These are phyloP conservation scores for Liposcelis brunnea DNA, from an alignment of 2,888 invertebrate species.

Conservation along the genomic window DNA sequence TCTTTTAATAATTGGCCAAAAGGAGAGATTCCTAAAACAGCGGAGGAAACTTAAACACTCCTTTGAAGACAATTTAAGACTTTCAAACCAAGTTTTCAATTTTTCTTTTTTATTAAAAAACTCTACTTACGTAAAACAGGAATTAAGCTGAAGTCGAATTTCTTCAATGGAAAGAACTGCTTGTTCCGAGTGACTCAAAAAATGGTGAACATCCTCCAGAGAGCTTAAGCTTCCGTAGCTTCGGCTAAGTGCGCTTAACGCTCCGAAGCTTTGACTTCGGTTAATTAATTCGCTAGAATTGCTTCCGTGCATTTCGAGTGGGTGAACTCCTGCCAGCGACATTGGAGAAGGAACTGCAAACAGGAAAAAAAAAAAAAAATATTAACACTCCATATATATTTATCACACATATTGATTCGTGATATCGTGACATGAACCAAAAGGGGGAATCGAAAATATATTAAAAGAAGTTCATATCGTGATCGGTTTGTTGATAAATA, in stretches of 20 bases:
- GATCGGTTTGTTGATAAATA: no score
- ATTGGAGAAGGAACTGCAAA: slow-evolving; percentile 16
- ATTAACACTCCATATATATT: slow-evolving; percentile 14
- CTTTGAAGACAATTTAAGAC: no score
- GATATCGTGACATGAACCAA: not conserved
- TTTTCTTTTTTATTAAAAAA: no score
- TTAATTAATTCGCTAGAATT: slow-evolving; percentile 12
- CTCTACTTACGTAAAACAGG: slow-evolving; percentile 44
- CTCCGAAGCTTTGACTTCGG: slow-evolving; percentile 9
- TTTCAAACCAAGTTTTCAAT: no score
- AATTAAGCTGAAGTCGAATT: slow-evolving; percentile 48
- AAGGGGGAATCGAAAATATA: not conserved
- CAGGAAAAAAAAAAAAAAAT: slow-evolving; percentile 9
- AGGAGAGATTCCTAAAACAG: no score
- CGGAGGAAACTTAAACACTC: no score
- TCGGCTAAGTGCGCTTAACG: slow-evolving; percentile 14
- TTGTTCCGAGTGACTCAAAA: slow-evolving; percentile 16
- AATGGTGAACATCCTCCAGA: slow-evolving; percentile 18
- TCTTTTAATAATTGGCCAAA: no score
- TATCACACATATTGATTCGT: not conserved
- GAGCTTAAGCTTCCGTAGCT: slow-evolving; percentile 19
- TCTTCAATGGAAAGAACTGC: slow-evolving; percentile 45
- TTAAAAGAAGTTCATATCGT: no score
- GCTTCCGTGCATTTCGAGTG: slow-evolving; percentile 13
- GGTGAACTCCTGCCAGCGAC: slow-evolving; percentile 17